These are phyloP conservation scores for Diarsia brunnea DNA, from an alignment of 2,888 invertebrate genomes.

Conservation along the genomic window DNA sequence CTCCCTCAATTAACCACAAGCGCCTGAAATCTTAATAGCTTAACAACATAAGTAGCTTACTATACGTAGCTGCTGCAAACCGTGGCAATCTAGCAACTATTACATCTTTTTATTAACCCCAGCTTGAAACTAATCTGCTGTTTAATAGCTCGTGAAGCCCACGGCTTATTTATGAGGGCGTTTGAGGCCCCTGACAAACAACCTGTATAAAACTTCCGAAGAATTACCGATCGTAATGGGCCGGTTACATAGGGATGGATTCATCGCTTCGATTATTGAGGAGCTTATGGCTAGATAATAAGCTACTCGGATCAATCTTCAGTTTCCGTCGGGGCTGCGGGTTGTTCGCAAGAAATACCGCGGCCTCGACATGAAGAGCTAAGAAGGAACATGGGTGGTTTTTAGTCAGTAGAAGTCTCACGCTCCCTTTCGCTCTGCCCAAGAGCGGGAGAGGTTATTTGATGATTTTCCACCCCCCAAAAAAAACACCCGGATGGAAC, in stretches of 20 bases:
- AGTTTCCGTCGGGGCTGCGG: too few relatives aligned
- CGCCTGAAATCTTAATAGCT: slow-evolving; percentile 32
- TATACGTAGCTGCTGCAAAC: slow-evolving; percentile 17
- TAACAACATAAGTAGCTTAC: slow-evolving; percentile 27
- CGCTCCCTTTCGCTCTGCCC: too few relatives aligned
- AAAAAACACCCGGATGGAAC: too few relatives aligned
- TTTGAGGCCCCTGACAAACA: slow-evolving; percentile 74
- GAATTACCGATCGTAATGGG: slow-evolving; percentile 59
- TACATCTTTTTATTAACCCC: slow-evolving; percentile 73
- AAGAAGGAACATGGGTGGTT: too few relatives aligned
- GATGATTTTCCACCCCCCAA: too few relatives aligned
- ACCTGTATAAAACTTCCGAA: slow-evolving; percentile 73
- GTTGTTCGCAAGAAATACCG: too few relatives aligned
- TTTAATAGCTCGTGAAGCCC: slow-evolving; percentile 79
- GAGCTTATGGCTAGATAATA: too few relatives aligned
- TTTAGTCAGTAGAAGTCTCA: too few relatives aligned
- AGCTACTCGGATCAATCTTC: too few relatives aligned
- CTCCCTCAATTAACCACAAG: slow-evolving; percentile 26
- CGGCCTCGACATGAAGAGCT: too few relatives aligned
- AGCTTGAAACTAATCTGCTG: slow-evolving; percentile 74
- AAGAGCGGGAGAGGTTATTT: too few relatives aligned
- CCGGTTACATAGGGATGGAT: not conserved
- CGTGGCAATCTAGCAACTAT: slow-evolving; percentile 65
- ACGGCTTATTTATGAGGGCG: slow-evolving; percentile 69
- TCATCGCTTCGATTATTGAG: not conserved